These are phyloP conservation scores for Drosophila nigrodunni DNA, from an alignment of 1,140 invertebrate genomes.

Conservation along the genomic window DNA sequence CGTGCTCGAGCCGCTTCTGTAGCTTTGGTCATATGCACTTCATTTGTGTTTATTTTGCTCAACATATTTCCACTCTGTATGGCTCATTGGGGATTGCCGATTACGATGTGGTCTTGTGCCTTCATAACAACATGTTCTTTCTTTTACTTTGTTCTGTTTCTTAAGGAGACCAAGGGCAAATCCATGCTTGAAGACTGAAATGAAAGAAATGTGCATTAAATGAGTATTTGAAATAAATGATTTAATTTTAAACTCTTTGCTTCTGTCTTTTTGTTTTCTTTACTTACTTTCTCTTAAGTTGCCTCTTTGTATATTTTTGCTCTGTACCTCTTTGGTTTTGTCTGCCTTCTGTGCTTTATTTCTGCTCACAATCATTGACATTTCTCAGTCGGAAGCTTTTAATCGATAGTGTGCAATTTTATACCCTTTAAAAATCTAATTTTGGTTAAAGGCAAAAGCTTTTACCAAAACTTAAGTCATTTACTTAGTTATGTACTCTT, in stretches of 20 bases:
- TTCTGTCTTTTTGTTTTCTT: too few species aligned
- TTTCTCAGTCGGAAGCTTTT: too few species aligned
- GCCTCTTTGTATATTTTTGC: too few species aligned
- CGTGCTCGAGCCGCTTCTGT: constrained; percentile 34
- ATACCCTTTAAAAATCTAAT: too few species aligned
- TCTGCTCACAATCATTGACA: too few species aligned
- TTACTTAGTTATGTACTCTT: too few species aligned
- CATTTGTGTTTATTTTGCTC: constrained; percentile 61
- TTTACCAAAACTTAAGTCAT: too few species aligned
- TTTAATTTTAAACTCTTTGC: neutral
- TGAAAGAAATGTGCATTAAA: neutral
- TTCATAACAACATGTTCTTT: constrained; percentile 52
- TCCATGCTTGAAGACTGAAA: constrained; percentile 70
- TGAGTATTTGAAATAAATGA: neutral
- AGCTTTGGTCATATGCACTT: constrained; percentile 60
- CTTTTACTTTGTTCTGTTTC: constrained; percentile 57
- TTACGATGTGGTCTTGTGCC: constrained; percentile 74
- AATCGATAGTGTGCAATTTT: too few species aligned
- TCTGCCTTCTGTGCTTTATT: too few species aligned
- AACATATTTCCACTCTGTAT: constrained; percentile 74
- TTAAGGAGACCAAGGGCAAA: constrained; percentile 80
- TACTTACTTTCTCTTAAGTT: too few species aligned
- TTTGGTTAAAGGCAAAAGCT: too few species aligned
- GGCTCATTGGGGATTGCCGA: constrained; percentile 61
- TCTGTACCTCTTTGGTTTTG: too few species aligned